Evolutionary conservation across 2,888 invertebrate genomes (phyloP).

Genomic region (Himalopsyche kuldschensis): DNA sequence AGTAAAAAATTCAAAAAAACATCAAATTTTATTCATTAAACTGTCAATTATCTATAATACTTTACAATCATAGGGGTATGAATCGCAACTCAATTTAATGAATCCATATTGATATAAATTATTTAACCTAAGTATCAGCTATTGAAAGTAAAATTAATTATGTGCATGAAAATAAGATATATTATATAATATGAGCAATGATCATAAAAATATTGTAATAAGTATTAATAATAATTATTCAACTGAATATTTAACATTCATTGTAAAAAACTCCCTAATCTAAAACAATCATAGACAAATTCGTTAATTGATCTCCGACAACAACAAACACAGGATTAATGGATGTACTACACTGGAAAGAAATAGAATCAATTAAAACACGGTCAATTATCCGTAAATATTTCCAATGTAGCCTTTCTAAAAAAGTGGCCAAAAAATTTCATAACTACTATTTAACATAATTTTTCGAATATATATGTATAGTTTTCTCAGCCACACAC

Average conservation of each 20-base stretch:
- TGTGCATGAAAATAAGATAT: neutral
- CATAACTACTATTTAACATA: too few species aligned
- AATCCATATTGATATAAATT: neutral
- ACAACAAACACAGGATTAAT: too few species aligned
- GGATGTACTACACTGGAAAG: too few species aligned
- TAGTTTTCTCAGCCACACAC: too few species aligned
- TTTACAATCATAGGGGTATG: neutral
- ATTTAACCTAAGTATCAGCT: neutral
- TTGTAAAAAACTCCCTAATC: neutral
- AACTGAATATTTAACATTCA: neutral
- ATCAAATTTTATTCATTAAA: neutral
- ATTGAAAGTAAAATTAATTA: neutral
- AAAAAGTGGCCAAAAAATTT: too few species aligned
- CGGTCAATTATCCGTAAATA: too few species aligned
- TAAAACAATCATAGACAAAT: neutral
- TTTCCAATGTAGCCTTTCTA: too few species aligned
- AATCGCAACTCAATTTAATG: neutral
- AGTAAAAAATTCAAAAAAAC: neutral
- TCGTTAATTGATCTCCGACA: too few species aligned
- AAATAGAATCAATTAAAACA: too few species aligned
- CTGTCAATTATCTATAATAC: neutral
- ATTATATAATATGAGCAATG: neutral
- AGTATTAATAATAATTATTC: neutral
- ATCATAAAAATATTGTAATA: neutral
- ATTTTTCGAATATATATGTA: too few species aligned